Evolutionary conservation across 1,140 invertebrate species (phyloP), one percentile per base, ranked within the genome.

Genomic region (Bombus pyrosoma): DNA sequence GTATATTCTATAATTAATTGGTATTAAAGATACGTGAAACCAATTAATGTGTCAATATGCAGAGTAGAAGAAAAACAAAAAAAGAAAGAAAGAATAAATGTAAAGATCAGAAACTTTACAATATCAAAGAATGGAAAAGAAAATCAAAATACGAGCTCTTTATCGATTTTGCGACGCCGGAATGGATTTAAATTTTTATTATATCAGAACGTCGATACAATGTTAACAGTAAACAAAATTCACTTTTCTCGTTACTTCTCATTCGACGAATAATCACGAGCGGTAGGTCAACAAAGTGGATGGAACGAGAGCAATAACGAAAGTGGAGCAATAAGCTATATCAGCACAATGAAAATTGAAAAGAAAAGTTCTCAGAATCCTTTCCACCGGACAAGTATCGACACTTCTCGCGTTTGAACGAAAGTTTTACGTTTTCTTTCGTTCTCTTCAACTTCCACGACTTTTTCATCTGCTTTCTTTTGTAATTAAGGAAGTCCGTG

Each of bases 401-500:
- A 90, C 86, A 85, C 89, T 90, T 90, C 68, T 68, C 73, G 78
- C 89, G 81, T 84, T 84, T 83, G 28, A 80, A 83, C 79, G 84
- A 89, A 90, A 85, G 78, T 89, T 89, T 85, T 72, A 82, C 66
- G 74, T 69, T 86, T 37, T 18, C n/a, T 73, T 81, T 41, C 28
- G 8, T 53, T 22, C n/a, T 41, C 57, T 53, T 53, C 66, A 47
- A 64, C 76, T 32, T 34, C 5, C 37, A 32, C 75, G 75, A 87
- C 57, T 64, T 83, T 85, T 87, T 89, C 72, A 88, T 91, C 85
- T 84, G 82, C 62, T 91, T 75, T 86, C 79, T 76, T 81, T 87
- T 83, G 86, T 91, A 91, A 91, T 91, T 91, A 91, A 87, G 90
- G 86, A 91, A 91, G 85, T 89, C 88, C 62, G 62, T 34, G 74